Percentiles rank a stretch among this genome's conserved stretches.
Conservation (phyloP, 1,140 invertebrate species). For the Thaumatotibia leucotreta region DNA sequence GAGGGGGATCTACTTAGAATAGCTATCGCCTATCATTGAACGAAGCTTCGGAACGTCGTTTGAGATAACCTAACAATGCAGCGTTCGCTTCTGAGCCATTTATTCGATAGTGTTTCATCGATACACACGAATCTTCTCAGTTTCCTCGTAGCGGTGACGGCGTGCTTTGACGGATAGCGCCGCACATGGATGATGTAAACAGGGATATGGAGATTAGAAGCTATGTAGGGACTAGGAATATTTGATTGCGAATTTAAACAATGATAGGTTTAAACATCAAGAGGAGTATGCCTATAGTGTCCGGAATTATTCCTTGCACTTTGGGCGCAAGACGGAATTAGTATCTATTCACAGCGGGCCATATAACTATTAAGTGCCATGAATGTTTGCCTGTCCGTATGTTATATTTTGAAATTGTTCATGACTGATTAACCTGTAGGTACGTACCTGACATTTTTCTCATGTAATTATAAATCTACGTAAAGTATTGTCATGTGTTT, state of each 20-base stretch:
- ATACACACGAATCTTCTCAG: constrained; percentile 35
- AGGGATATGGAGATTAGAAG: background rate
- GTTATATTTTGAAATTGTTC: too few species aligned
- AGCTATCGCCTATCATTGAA: constrained; percentile 36
- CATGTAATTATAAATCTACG: too few species aligned
- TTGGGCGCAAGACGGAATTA: too few species aligned
- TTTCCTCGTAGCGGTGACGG: constrained; percentile 33
- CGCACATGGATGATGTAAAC: background rate
- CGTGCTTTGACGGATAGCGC: background rate
- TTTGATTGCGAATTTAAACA: background rate
- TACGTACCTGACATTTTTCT: too few species aligned
- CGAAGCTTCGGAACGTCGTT: constrained; percentile 34
- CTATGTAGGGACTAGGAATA: background rate
- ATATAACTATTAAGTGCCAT: too few species aligned
- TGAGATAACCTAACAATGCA: constrained; percentile 59
- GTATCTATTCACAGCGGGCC: too few species aligned
- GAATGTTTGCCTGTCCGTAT: too few species aligned
- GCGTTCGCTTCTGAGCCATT: constrained; percentile 46
- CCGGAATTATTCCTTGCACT: too few species aligned
- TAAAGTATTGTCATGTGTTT: too few species aligned
- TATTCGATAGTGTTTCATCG: constrained; percentile 47
- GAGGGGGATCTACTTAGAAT: constrained; percentile 38
- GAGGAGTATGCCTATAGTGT: too few species aligned
- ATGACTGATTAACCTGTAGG: too few species aligned
- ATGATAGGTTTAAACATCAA: background rate